Percentiles rank a stretch among this genome's conserved stretches.
These are phyloP conservation scores for Philopotamus ludificatus DNA, from an alignment of 1,140 invertebrate genomes.

Conservation along the genomic window DNA sequence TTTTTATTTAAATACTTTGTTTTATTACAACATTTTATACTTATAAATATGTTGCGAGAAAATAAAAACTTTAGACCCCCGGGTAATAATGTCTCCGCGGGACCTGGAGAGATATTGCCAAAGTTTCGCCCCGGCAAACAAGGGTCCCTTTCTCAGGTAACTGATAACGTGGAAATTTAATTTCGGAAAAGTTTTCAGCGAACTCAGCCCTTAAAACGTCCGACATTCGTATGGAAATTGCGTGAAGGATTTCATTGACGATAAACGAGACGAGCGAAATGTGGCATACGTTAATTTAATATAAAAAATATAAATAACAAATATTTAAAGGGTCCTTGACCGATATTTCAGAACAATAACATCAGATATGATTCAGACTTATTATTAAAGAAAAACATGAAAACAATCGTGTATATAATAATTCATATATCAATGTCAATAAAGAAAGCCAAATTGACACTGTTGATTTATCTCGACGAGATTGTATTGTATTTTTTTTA, in stretches of 20 bases:
- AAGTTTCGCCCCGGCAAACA: slow-evolving; percentile 7
- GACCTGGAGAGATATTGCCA: background rate
- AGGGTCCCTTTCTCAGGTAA: background rate
- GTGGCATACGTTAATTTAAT: too few relatives aligned
- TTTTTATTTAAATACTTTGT: background rate
- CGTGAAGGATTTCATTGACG: background rate
- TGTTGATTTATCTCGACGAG: too few relatives aligned
- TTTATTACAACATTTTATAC: background rate
- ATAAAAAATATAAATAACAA: too few relatives aligned
- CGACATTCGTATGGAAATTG: background rate
- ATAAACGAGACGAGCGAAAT: too few relatives aligned
- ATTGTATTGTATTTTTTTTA: too few relatives aligned
- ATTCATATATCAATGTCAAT: too few relatives aligned
- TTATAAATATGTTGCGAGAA: background rate
- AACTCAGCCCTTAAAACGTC: background rate
- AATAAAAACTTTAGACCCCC: background rate
- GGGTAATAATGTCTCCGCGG: slow-evolving; percentile 7
- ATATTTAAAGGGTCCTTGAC: too few relatives aligned
- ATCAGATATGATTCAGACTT: too few relatives aligned
- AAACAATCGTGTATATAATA: too few relatives aligned
- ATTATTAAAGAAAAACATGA: too few relatives aligned
- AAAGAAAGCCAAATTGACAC: too few relatives aligned
- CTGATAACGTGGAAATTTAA: slow-evolving; percentile 13
- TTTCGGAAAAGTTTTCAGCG: background rate
- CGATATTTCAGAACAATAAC: too few relatives aligned